Evolutionary conservation across 1,140 invertebrate species (phyloP), one percentile per base, ranked within the genome.

Genomic region (Drosophila baimaii): DNA sequence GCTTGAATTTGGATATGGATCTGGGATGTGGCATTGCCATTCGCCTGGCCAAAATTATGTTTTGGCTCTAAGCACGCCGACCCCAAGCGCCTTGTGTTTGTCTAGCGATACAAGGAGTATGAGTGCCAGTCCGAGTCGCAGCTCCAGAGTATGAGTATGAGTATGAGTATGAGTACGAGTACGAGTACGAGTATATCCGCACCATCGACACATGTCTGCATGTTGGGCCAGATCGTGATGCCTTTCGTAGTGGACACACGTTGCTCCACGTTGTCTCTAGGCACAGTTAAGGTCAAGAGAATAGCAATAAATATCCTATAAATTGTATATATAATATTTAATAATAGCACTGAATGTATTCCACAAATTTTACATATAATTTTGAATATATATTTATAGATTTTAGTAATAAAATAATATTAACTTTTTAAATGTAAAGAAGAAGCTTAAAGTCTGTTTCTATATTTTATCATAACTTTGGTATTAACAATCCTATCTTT

Each of bases 141-240:
- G 31, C 23, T n/a, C 15, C n/a, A n/a, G 7, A n/a, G 39, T 35
- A 41, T 35, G 17, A 10, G 23, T 43, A 19, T 21, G 9, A 17
- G 39, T 37, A 51, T 19, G 19, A 19, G 23, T 54, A 21, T 15
- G 12, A 19, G 37, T 46, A 49, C 37, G 27, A 7, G 35, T 43
- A 31, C 15, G 15, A 10, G 33, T 47, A 68, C 37, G 19, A 46
- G 43, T 71, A 62, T 73, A 25, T 21, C 19, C 29, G 35, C 31
- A 86, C 62, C 80, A 82, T 79, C 79, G 69, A 82, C 80, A 82
- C 77, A 73, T 81, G 82, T 83, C 62, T 79, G 55, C 61, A 52
- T 81, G 79, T 81, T 78, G 57, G 71, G 83, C 83, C 58, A 83
- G 64, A 88, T 86, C 83, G 83, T 86, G 83, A 88, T 86, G 81